These are phyloP conservation scores for Quadriops clusia DNA, from an alignment of 2,888 invertebrate genomes.

Conservation along the genomic window DNA sequence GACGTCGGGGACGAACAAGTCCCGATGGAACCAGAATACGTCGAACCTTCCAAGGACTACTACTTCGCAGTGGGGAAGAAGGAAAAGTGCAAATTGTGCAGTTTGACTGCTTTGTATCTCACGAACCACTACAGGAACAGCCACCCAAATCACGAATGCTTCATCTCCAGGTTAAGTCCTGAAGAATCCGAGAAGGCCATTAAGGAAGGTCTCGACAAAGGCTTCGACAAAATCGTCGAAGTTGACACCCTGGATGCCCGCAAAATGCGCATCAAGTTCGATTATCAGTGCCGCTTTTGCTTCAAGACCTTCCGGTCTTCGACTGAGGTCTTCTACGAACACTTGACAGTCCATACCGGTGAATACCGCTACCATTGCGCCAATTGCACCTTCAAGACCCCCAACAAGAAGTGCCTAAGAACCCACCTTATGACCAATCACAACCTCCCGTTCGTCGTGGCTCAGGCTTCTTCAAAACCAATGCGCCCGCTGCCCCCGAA, in stretches of 20 bases:
- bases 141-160: constrained; percentile 53
- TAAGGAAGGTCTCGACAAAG: constrained; percentile 35
- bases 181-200: constrained; percentile 43
- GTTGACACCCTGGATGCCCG: constrained; percentile 16
- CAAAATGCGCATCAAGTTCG: constrained; percentile 6
- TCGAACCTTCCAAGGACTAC: constrained; percentile 28
- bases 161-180: constrained; percentile 48
- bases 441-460: constrained; percentile 15
- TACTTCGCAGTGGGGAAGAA: constrained; percentile 34
- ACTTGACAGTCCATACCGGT: constrained; percentile 65
- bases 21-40: constrained; percentile 2
- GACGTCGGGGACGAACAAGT: background rate
- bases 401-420: constrained; percentile 23
- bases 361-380: constrained; percentile 60
- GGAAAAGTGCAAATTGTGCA: constrained; percentile 50
- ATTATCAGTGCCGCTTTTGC: constrained; percentile 33
- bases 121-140: constrained; percentile 52
- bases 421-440: constrained; percentile 23
- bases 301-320: constrained; percentile 17
- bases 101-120: constrained; percentile 46
- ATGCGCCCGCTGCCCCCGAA: constrained; percentile 15
- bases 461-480: constrained; percentile 23
- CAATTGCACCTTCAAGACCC: constrained; percentile 38
- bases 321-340: constrained; percentile 51
- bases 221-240: constrained; percentile 18